Percentiles rank a stretch among this genome's conserved stretches.
Evolutionary conservation across 2,888 invertebrate genomes (phyloP).

Genomic region (Bombylius discolor): DNA sequence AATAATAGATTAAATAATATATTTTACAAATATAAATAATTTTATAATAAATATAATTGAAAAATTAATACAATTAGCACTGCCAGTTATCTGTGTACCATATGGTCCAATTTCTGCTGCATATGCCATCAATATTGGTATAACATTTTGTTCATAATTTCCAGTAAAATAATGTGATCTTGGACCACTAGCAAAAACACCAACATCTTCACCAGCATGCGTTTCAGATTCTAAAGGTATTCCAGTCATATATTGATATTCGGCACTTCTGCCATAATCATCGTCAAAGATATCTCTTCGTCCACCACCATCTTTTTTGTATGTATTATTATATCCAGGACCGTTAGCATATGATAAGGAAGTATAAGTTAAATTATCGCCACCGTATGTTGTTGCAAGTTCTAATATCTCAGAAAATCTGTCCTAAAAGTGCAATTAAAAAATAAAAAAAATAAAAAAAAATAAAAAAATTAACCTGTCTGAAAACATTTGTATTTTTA

Average conservation of each 20-base stretch:
- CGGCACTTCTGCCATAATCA: slow-evolving; percentile 16
- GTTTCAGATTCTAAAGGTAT: slow-evolving; percentile 51
- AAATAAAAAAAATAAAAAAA: too few relatives aligned
- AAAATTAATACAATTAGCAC: too few relatives aligned
- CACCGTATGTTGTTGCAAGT: slow-evolving; percentile 22
- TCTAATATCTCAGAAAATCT: slow-evolving; percentile 40
- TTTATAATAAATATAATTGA: too few relatives aligned
- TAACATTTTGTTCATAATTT: slow-evolving; percentile 62
- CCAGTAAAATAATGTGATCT: slow-evolving; percentile 72
- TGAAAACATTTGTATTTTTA: too few relatives aligned
- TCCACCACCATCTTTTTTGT: slow-evolving; percentile 7
- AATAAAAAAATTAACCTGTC: too few relatives aligned
- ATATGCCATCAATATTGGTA: slow-evolving; percentile 62
- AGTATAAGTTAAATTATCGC: slow-evolving; percentile 44
- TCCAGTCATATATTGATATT: slow-evolving; percentile 42
- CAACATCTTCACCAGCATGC: slow-evolving; percentile 67
- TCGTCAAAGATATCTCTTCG: slow-evolving; percentile 19
- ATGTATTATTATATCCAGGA: slow-evolving; percentile 42
- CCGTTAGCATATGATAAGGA: slow-evolving; percentile 65
- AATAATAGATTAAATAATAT: too few relatives aligned
- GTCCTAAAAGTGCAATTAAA: too few relatives aligned
- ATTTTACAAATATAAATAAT: too few relatives aligned
- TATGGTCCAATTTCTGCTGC: slow-evolving; percentile 42
- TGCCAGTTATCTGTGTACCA: too few relatives aligned
- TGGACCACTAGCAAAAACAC: slow-evolving; percentile 60